Evolutionary conservation across 2,888 invertebrate species (phyloP).

Genomic region (Drosophila engyochracea): DNA sequence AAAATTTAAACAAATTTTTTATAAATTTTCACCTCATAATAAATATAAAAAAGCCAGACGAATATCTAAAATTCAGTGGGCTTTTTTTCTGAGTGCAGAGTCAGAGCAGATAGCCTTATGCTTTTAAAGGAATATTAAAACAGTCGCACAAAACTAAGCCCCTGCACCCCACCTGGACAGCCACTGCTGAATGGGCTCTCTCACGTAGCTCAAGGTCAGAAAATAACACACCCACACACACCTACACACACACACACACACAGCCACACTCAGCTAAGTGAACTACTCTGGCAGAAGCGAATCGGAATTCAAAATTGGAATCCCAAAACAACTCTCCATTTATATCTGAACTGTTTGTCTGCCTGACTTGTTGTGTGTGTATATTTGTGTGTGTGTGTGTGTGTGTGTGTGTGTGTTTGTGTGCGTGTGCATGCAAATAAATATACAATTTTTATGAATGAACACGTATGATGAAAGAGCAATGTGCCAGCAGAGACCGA

Average conservation of each 20-base stretch:
- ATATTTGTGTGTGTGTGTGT: conserved; percentile 1
- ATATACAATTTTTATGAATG: conserved; percentile 80
- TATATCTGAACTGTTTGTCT: conserved; percentile 34
- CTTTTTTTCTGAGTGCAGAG: background rate
- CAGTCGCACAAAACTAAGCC: conserved; percentile 40
- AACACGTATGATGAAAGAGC: conserved; percentile 80
- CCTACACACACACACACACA: background rate
- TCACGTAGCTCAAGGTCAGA: conserved; percentile 70
- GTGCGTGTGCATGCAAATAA: conserved; percentile 71
- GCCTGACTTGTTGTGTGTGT: conserved; percentile 19
- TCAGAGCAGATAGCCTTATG: conserved; percentile 11
- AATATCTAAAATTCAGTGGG: accelerated
- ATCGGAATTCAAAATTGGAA: conserved; percentile 17
- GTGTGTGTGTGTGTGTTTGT: conserved; percentile 26
- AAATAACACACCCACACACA: conserved; percentile 28
- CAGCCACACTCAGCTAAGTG: conserved; percentile 11
- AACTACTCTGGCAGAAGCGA: conserved; percentile 4
- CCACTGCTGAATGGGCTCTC: conserved; percentile 15
- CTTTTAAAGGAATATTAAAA: conserved; percentile 76
- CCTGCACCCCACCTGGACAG: background rate
- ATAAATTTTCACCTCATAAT: too few species aligned
- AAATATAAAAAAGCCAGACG: background rate
- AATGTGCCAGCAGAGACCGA: conserved; percentile 32
- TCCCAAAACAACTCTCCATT: conserved; percentile 22
- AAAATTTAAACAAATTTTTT: too few species aligned